Evolutionary conservation across 2,797 vertebrate species (phyloP).

Genomic region (Pseudochirops cupreus): DNA sequence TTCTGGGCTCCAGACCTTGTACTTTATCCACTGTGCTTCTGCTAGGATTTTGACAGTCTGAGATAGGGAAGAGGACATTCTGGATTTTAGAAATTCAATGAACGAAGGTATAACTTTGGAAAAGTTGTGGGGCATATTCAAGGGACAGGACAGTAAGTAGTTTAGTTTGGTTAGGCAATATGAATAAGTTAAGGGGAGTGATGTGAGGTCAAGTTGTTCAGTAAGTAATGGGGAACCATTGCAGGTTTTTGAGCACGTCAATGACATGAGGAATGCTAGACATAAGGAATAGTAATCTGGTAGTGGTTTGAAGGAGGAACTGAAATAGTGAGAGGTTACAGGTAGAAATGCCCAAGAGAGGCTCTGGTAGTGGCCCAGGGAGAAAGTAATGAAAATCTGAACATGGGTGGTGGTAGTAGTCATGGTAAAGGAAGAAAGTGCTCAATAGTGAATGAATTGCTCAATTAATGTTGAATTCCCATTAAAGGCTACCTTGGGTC

Average conservation of each 20-base stretch:
- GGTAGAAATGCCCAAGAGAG: background rate
- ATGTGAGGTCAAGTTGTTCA: background rate
- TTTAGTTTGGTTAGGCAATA: background rate
- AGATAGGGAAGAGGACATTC: background rate
- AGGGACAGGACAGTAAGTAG: background rate
- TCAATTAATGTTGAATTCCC: background rate
- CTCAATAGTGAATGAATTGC: background rate
- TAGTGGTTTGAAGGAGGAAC: background rate
- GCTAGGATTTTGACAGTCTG: background rate
- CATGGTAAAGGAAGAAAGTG: background rate
- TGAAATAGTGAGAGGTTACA: background rate
- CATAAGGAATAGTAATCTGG: background rate
- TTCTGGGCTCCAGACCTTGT: background rate
- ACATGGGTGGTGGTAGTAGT: background rate
- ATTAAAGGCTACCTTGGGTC: background rate
- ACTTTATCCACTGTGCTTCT: background rate
- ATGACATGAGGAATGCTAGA: background rate
- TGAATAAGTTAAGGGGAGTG: background rate
- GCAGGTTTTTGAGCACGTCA: background rate
- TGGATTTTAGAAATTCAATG: background rate
- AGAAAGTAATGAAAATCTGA: background rate
- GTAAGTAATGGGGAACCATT: background rate
- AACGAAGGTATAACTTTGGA: background rate
- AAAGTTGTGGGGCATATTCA: background rate
- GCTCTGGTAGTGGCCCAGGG: background rate